phyloP scores from a whole-genome alignment of 1,140 invertebrate genomes.

The Leptinotarsa texana region DNA sequence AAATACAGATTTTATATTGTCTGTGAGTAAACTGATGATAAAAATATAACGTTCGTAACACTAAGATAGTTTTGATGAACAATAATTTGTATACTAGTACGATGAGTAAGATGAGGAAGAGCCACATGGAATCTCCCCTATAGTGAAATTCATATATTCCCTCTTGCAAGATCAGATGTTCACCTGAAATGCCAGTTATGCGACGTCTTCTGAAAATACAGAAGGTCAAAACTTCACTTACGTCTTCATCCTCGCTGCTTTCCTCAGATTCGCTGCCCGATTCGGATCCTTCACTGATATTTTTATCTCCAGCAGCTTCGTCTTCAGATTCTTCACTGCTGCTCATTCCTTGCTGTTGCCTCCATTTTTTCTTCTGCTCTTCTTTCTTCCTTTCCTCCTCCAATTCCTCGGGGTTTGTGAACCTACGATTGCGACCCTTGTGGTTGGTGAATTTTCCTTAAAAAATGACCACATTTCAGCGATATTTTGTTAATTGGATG shows the following conservation, averaged over 20 bases:
- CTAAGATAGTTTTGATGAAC: too few relatives aligned
- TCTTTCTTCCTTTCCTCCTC: slow-evolving; percentile 83
- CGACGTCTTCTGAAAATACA: neutral
- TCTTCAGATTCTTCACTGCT: slow-evolving; percentile 47
- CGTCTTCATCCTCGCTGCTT: slow-evolving; percentile 42
- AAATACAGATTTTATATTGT: too few relatives aligned
- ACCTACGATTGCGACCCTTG: slow-evolving; percentile 89
- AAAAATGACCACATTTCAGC: neutral
- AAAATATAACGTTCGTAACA: too few relatives aligned
- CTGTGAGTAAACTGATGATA: too few relatives aligned
- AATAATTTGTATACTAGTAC: too few relatives aligned
- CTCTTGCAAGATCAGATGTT: too few relatives aligned
- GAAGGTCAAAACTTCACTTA: slow-evolving; percentile 15
- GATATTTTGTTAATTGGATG: neutral
- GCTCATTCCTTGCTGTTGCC: slow-evolving; percentile 59
- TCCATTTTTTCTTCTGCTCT: slow-evolving; percentile 70
- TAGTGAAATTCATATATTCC: too few relatives aligned
- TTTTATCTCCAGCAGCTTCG: slow-evolving; percentile 54
- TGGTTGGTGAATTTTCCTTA: slow-evolving; percentile 86
- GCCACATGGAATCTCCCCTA: too few relatives aligned
- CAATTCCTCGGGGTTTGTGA: slow-evolving; percentile 91
- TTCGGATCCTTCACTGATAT: slow-evolving; percentile 56
- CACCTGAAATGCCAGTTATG: too few relatives aligned
- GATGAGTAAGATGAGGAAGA: too few relatives aligned
- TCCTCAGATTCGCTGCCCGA: slow-evolving; percentile 40